Evolutionary conservation across 2,797 vertebrate species (phyloP).

Genomic region (Carcharodon carcharias): DNA sequence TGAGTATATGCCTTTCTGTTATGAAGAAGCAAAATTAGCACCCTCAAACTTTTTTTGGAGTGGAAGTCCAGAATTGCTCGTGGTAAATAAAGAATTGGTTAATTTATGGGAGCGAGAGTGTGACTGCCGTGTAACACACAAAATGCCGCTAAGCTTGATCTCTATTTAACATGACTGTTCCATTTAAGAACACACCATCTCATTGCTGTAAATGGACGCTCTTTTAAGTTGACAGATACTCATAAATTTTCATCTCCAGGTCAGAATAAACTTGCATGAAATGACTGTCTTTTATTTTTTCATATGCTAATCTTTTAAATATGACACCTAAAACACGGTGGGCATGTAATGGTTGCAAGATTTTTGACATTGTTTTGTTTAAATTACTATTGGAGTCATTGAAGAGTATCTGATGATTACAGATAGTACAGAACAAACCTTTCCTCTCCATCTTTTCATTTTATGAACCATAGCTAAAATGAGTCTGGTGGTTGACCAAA

Average conservation of each 20-base stretch:
- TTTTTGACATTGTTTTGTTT: background rate
- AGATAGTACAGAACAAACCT: background rate
- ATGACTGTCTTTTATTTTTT: background rate
- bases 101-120: background rate
- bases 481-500: background rate
- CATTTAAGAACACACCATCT: background rate
- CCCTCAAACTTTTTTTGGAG: background rate
- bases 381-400: background rate
- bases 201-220: background rate
- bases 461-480: background rate
- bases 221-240: background rate
- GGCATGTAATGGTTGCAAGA: background rate
- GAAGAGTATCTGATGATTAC: background rate
- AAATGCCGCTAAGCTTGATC: background rate
- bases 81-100: background rate
- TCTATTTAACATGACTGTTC: background rate
- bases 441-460: background rate
- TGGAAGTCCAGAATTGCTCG: background rate
- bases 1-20: background rate
- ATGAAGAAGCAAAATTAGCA: background rate
- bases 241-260: background rate
- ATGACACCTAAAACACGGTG: background rate
- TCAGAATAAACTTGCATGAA: background rate
- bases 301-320: background rate
- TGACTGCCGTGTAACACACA: background rate